Base-by-base conservation (phyloP, 2,797 vertebrate species). In the Myotis findleyi region DNA sequence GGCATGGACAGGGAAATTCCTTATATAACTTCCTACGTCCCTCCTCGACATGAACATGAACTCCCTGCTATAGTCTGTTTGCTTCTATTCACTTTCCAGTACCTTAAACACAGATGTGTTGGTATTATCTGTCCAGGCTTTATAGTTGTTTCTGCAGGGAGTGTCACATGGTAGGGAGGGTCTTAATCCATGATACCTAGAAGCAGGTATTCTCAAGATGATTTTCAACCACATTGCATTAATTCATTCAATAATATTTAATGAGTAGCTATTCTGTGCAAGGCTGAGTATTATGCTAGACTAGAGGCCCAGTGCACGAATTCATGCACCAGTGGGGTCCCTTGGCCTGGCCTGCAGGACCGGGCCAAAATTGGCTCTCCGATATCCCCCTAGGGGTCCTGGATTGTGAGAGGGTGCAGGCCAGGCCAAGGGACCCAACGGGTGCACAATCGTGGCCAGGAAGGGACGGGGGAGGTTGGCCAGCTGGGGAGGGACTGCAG, bases 191-290 rank as follows among this genome's bases (percentile, higher is more conserved):
- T n/a, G 53, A 82, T 14, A 64, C 6, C 44, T 41, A 36, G 41
- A 84, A 89, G 53, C 33, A 76, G 86, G 66, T 80, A 83, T 81
- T 72, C 30, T 53, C 59, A 91, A 66, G 51, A n/a, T 66, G 41
- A 87, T 59, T 96, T 90, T 96, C 20, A 83, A 72, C 18, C 38
- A 87, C 0, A 8, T 12, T 53, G 21, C 47, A 41, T 73, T 81
- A 77, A 75, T 55, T 77, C 55, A 59, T 41, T 96, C 21, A 77
- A 20, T 17, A 89, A 36, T 64, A 85, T 38, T 47, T 93, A 93
- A 62, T 30, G 73, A 94, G 9, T n/a, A 80, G 51, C 16, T 95
- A 23, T 76, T 89, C 57, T 69, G 47, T 33, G 23, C 53, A 91
- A 80, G 87, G 47, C n/a, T 84, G 30, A 51, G 6, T 55, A 84